These are phyloP conservation scores for Crotalus horridus DNA, from an alignment of 2,113 vertebrate species.

Conservation along the genomic window DNA sequence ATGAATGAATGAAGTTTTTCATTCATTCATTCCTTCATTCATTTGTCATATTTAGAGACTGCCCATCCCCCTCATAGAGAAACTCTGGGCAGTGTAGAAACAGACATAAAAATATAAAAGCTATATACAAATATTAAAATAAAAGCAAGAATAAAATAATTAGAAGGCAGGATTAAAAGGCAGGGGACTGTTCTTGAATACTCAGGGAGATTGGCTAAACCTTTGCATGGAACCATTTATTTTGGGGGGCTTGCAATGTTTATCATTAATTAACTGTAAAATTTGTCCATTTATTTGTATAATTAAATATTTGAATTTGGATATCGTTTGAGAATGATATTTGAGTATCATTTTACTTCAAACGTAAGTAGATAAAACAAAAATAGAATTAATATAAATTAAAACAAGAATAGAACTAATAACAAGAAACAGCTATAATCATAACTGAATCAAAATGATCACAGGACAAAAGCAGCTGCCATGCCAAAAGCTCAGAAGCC, in stretches of 20 bases:
- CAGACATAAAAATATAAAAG: neutral
- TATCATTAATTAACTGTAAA: neutral
- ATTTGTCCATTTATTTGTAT: neutral
- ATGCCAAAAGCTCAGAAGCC: neutral
- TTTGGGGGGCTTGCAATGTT: neutral
- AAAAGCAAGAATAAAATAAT: neutral
- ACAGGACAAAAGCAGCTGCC: neutral
- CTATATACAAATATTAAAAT: neutral
- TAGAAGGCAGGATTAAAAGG: neutral
- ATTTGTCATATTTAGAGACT: neutral
- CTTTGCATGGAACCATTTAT: neutral
- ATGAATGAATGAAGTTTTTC: neutral
- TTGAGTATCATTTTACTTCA: neutral
- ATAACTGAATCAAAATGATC: neutral
- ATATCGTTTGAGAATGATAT: neutral
- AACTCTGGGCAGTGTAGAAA: neutral
- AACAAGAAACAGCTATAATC: neutral
- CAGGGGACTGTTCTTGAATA: neutral
- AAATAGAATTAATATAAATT: neutral
- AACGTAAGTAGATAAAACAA: neutral
- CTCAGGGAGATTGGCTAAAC: neutral
- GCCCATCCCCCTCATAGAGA: neutral
- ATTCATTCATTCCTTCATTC: neutral
- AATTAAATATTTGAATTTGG: neutral
- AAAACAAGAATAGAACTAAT: neutral